A percentile compares a stretch with the other conserved stretches of the same genome.
These are phyloP conservation scores for Hippocampus abdominalis DNA, from an alignment of 2,113 vertebrate species.

Conservation along the genomic window DNA sequence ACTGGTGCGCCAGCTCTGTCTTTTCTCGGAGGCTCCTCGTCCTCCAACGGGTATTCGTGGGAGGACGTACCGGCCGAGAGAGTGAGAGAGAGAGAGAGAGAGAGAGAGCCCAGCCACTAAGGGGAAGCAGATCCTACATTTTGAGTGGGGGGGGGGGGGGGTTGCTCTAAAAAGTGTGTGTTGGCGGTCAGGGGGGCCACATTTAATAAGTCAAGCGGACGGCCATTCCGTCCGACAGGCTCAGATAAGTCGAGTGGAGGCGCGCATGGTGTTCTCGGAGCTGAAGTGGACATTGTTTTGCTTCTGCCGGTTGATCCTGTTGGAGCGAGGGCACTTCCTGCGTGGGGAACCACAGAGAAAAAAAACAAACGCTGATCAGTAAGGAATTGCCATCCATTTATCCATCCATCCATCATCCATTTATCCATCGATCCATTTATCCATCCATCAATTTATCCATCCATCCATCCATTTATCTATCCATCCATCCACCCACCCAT, in stretches of 20 bases:
- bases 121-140: constrained; percentile 44
- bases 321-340: constrained; percentile 98
- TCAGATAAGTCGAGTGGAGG: constrained; percentile 98
- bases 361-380: background rate
- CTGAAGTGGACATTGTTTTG: constrained; percentile 98
- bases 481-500: too few species aligned
- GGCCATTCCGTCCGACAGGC: constrained; percentile 31
- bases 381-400: background rate
- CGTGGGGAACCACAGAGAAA: constrained; percentile 19
- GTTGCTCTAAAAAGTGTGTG: constrained; percentile 38
- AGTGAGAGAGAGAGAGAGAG: background rate
- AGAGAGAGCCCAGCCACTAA: constrained; percentile 19
- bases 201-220: constrained; percentile 37
- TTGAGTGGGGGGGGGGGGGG: constrained; percentile 8
- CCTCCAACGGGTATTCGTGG: constrained; percentile 32
- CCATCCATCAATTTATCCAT: too few species aligned
- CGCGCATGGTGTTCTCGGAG: constrained; percentile 98
- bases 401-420: too few species aligned
- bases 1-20: constrained; percentile 26
- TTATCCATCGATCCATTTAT: too few species aligned
- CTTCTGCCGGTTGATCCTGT: constrained; percentile 98
- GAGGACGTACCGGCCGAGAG: constrained; percentile 39
- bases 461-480: too few species aligned
- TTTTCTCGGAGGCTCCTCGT: constrained; percentile 21
- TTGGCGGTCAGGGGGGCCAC: constrained; percentile 24